A percentile compares a stretch with the other conserved stretches of the same genome.
Evolutionary conservation across 2,797 vertebrate genomes (phyloP).

Genomic region (Gastrophryne carolinensis): DNA sequence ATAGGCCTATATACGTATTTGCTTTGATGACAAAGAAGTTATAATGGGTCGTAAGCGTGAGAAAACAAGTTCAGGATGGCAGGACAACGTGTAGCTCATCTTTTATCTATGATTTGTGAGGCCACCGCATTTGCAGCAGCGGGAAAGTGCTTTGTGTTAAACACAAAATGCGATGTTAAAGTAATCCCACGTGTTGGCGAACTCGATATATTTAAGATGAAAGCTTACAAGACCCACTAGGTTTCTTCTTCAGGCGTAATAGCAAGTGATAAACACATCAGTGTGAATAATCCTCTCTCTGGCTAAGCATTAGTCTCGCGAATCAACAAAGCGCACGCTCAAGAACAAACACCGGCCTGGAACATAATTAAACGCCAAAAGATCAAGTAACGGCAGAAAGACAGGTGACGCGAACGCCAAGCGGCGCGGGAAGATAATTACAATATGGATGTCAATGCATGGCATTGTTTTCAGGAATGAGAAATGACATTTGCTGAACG

Average conservation of each 20-base stretch:
- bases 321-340: conserved; percentile 7
- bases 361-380: conserved; percentile 23
- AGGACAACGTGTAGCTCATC: not conserved
- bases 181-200: no score
- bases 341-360: conserved; percentile 17
- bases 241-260: no score
- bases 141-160: conserved; percentile 15
- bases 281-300: conserved; percentile 23
- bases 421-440: conserved; percentile 24
- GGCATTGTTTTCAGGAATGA: not conserved
- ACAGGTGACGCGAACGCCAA: not conserved
- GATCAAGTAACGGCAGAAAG: not conserved
- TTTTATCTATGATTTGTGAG: conserved; percentile 4
- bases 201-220: no score
- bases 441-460: conserved; percentile 23
- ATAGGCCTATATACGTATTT: no score
- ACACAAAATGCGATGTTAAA: no score
- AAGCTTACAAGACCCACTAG: no score
- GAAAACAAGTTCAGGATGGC: not conserved
- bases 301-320: conserved; percentile 12
- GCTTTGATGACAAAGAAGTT: not conserved
- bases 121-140: conserved; percentile 16
- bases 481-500: conserved; percentile 21
- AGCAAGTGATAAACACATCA: conserved; percentile 37
- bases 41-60: not conserved